phyloP scores from a whole-genome alignment of 2,113 vertebrate species.

The Oryzias celebensis region DNA sequence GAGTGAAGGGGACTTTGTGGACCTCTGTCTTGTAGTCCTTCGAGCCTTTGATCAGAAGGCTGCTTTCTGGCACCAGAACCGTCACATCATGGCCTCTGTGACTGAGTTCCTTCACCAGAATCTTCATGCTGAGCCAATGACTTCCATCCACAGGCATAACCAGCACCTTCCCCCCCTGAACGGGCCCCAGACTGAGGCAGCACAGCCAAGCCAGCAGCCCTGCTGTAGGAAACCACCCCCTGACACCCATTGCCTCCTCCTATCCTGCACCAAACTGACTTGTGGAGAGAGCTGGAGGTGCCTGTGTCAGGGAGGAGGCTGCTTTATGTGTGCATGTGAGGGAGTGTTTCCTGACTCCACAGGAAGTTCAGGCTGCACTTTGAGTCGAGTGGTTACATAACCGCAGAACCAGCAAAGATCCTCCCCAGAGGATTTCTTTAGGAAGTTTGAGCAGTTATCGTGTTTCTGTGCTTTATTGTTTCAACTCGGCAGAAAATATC shows the following conservation, averaged over 20 bases:
- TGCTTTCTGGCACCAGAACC: conserved; percentile 77
- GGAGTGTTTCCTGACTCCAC: conserved; percentile 16
- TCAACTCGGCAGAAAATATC: too few relatives aligned
- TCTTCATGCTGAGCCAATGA: conserved; percentile 87
- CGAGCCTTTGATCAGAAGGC: conserved; percentile 50
- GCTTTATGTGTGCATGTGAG: conserved; percentile 19
- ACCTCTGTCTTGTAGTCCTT: conserved; percentile 56
- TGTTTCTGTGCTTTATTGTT: conserved; percentile 13
- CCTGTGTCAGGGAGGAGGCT: conserved; percentile 5
- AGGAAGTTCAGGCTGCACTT: conserved; percentile 41
- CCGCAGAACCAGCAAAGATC: conserved; percentile 16
- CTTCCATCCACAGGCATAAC: conserved; percentile 84
- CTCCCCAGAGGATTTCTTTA: conserved; percentile 13
- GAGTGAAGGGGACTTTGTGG: conserved; percentile 64
- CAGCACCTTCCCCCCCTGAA: conserved; percentile 75
- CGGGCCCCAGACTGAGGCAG: conserved; percentile 40
- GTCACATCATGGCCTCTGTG: conserved; percentile 79
- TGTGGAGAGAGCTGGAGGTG: conserved; percentile 2
- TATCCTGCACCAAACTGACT: neutral
- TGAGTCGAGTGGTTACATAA: conserved; percentile 36
- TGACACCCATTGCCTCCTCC: conserved; percentile 46
- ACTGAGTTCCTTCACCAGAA: conserved; percentile 77
- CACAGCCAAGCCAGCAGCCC: conserved; percentile 61
- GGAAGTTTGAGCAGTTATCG: conserved; percentile 1
- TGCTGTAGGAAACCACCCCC: conserved; percentile 42